Evolutionary conservation across 2,888 invertebrate species (phyloP).

Genomic region (Teleogryllus oceanicus): DNA sequence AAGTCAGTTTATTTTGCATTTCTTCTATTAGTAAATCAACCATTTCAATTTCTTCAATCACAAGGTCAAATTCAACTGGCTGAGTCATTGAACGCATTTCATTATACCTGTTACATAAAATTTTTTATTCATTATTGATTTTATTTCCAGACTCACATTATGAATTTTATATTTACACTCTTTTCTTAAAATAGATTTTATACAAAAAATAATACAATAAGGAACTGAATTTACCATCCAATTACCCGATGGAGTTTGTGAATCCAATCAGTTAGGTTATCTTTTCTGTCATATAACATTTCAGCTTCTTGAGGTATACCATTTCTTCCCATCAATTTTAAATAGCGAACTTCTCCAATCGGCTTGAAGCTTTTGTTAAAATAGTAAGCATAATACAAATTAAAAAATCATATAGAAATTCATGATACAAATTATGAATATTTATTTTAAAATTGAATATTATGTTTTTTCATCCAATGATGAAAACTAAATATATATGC

Average conservation of each 20-base stretch:
- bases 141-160: background rate
- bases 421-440: background rate
- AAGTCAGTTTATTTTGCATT: conserved; percentile 67
- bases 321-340: conserved; percentile 63
- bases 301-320: conserved; percentile 50
- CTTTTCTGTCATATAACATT: background rate
- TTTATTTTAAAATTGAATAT: background rate
- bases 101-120: conserved; percentile 63
- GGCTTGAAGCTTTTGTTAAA: conserved; percentile 57
- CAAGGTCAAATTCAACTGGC: conserved; percentile 71
- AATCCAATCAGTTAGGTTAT: background rate
- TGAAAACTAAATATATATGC: too few relatives aligned
- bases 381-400: background rate
- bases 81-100: conserved; percentile 69
- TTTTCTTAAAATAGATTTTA: too few relatives aligned
- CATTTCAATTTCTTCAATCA: conserved; percentile 69
- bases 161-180: too few relatives aligned
- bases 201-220: background rate
- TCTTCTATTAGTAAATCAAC: conserved; percentile 68
- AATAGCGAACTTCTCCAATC: conserved; percentile 77
- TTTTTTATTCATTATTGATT: background rate
- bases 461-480: background rate
- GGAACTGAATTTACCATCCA: conserved; percentile 42
- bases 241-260: conserved; percentile 46
- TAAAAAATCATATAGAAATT: background rate